Conservation (phyloP, 2,888 invertebrate genomes). For the Dolichomitus sp. region DNA sequence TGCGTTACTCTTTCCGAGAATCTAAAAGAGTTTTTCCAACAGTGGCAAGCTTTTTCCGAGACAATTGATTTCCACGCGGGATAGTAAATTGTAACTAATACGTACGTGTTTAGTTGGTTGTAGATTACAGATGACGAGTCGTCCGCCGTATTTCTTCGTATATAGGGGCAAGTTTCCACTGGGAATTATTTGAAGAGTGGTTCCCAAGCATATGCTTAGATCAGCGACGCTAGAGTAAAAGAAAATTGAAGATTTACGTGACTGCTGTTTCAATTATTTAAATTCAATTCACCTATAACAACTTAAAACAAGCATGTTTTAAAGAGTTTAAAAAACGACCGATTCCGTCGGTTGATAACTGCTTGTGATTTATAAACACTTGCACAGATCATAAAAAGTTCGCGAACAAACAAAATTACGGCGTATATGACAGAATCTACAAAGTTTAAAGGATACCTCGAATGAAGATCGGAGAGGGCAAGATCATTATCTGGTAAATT, state of each 20-base stretch:
- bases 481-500: constrained; percentile 96
- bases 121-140: constrained; percentile 97
- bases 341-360: neutral
- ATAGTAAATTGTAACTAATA: constrained; percentile 63
- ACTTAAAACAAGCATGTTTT: too few species aligned
- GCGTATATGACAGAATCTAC: neutral
- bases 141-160: constrained; percentile 94
- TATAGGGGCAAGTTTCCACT: constrained; percentile 97
- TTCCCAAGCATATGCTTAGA: constrained; percentile 97
- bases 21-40: too few species aligned
- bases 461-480: constrained; percentile 94
- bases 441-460: constrained; percentile 88
- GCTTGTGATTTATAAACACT: too few species aligned
- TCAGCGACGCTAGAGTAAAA: constrained; percentile 93
- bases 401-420: neutral
- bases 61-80: too few species aligned
- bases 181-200: constrained; percentile 99
- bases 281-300: too few species aligned
- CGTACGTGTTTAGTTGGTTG: constrained; percentile 99
- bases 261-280: neutral
- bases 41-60: too few species aligned
- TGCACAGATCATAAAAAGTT: neutral
- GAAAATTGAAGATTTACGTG: neutral
- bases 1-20: too few species aligned
- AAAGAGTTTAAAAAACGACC: neutral